Percentiles rank a stretch among this genome's conserved stretches.
Conservation (phyloP, 2,797 vertebrate species). For the Prunella strophiata region DNA sequence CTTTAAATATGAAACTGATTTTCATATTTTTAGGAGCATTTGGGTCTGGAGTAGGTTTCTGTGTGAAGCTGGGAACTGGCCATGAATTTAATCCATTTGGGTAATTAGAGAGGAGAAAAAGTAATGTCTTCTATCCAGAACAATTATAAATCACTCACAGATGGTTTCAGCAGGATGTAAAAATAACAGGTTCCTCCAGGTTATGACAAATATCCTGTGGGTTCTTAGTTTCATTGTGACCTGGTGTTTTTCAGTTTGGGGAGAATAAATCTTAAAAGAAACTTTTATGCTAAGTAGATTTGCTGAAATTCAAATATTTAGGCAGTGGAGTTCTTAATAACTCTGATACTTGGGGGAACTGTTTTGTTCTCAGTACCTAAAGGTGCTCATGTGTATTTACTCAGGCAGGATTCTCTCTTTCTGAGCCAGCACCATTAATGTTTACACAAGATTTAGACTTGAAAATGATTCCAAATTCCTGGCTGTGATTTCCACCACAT, state of each 20-base stretch:
- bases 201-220: not conserved
- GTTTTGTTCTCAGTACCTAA: not conserved
- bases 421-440: not conserved
- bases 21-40: conserved; percentile 5
- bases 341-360: not conserved
- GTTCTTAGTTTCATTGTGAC: not conserved
- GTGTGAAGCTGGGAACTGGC: not conserved
- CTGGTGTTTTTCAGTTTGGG: not conserved
- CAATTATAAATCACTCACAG: conserved; percentile 35
- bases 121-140: not conserved
- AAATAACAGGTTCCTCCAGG: conserved; percentile 35
- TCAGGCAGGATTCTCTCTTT: not conserved
- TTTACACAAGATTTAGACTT: not conserved
- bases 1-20: not conserved
- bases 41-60: not conserved
- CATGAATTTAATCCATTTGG: conserved; percentile 14
- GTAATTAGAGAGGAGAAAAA: conserved; percentile 28
- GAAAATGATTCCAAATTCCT: not conserved
- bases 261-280: not conserved
- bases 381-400: not conserved
- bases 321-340: not conserved
- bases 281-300: not conserved
- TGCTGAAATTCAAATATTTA: conserved; percentile 9
- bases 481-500: rapidly evolving
- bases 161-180: conserved; percentile 35